A percentile compares a stretch with the other conserved stretches of the same genome.
phyloP scores from a whole-genome alignment of 1,140 invertebrate species.

The Scaptomyza graminum region DNA sequence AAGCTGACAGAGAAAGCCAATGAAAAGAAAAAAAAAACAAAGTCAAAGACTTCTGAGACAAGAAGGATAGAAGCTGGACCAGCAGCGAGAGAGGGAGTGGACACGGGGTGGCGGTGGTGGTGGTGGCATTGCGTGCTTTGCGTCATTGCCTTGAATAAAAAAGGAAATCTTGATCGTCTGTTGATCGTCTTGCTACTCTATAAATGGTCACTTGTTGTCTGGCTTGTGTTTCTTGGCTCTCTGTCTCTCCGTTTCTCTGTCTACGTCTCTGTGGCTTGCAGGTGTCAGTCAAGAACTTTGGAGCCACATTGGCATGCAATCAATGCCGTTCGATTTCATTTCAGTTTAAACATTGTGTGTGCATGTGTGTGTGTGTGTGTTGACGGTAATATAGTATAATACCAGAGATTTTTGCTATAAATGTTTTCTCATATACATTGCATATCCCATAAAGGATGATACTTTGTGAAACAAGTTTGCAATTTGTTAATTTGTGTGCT shows the following conservation, averaged over 20 bases:
- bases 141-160: constrained; percentile 63
- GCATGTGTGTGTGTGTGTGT: constrained; percentile 7
- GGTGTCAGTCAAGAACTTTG: constrained; percentile 79
- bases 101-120: neutral
- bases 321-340: constrained; percentile 81
- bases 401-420: constrained; percentile 67
- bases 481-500: neutral
- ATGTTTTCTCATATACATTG: constrained; percentile 27
- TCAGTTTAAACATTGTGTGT: constrained; percentile 52
- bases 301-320: constrained; percentile 81
- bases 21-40: neutral
- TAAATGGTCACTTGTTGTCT: constrained; percentile 71
- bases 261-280: constrained; percentile 55
- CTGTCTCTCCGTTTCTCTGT: constrained; percentile 18
- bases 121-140: constrained; percentile 67
- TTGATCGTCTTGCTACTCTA: constrained; percentile 79
- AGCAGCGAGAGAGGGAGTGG: constrained; percentile 1
- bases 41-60: constrained; percentile 22
- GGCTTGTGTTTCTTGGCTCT: constrained; percentile 11
- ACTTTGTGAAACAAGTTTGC: neutral
- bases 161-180: constrained; percentile 64
- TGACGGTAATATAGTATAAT: constrained; percentile 58
- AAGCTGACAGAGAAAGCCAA: constrained; percentile 59
- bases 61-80: constrained; percentile 1
- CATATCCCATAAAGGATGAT: neutral